Evolutionary conservation across 1,140 invertebrate species (phyloP).

Genomic region (Drosophila novamexicana): DNA sequence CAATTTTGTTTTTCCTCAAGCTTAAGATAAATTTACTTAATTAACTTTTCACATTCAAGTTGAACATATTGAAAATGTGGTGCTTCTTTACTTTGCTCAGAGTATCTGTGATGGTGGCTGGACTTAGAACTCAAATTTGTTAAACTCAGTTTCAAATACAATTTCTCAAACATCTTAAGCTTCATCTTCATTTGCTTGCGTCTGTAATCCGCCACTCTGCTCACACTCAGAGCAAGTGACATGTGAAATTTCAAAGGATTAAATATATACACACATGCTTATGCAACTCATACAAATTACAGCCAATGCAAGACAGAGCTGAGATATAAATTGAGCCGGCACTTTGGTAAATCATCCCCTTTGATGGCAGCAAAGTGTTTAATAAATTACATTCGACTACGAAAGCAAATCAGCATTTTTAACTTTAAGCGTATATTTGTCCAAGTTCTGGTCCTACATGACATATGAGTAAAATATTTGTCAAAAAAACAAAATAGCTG

Average conservation of each 20-base stretch:
- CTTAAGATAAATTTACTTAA: no score
- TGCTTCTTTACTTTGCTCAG: conserved; percentile 46
- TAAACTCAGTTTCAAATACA: conserved; percentile 35
- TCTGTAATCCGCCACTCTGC: neutral
- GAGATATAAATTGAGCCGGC: conserved; percentile 13
- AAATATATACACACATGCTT: neutral
- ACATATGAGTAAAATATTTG: conserved; percentile 21
- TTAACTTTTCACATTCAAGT: no score
- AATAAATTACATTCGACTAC: conserved; percentile 29
- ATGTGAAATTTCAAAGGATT: conserved; percentile 9
- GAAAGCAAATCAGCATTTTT: conserved; percentile 27
- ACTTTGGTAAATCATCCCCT: conserved; percentile 4
- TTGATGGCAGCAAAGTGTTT: conserved; percentile 6
- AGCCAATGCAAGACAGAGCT: conserved; percentile 8
- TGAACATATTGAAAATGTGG: no score
- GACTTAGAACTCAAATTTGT: conserved; percentile 62
- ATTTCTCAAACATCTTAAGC: conserved; percentile 18
- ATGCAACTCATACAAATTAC: conserved; percentile 17
- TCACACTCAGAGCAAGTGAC: neutral
- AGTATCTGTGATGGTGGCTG: conserved; percentile 65
- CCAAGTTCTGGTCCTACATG: conserved; percentile 34
- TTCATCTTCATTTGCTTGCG: conserved; percentile 30
- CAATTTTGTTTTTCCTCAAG: no score
- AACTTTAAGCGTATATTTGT: conserved; percentile 28
- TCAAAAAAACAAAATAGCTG: neutral